Conservation (phyloP, 1,140 invertebrate species). For the Pseudomyrmex concolor region DNA sequence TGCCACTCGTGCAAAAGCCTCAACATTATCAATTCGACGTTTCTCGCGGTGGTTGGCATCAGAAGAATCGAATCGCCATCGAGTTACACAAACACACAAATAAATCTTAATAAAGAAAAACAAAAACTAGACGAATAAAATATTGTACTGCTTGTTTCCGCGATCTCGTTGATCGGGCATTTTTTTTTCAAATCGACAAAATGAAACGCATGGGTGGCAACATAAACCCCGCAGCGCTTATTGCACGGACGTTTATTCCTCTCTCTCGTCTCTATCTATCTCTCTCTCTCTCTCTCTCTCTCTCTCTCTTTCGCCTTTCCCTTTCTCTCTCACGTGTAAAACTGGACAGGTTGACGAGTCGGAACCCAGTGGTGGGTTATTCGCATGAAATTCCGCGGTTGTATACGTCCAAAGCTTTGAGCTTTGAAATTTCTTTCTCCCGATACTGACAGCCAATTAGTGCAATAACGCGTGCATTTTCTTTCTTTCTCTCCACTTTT, state of each 20-base stretch:
- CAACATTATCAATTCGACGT: slow-evolving; percentile 1
- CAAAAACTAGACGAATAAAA: slow-evolving; percentile 21
- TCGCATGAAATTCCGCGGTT: slow-evolving; percentile 51
- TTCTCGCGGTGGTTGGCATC: slow-evolving; percentile 18
- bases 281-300: background rate
- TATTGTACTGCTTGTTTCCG: slow-evolving; percentile 5
- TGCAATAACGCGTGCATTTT: slow-evolving; percentile 43
- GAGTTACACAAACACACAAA: slow-evolving; percentile 34
- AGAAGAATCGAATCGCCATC: slow-evolving; percentile 1
- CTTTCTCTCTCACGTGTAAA: slow-evolving; percentile 21
- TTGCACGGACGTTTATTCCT: slow-evolving; percentile 38
- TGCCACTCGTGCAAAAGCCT: background rate
- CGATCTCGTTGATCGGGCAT: slow-evolving; percentile 36
- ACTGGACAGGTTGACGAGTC: slow-evolving; percentile 7
- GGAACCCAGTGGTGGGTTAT: slow-evolving; percentile 16
- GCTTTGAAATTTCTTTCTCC: slow-evolving; percentile 61
- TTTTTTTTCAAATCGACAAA: slow-evolving; percentile 51
- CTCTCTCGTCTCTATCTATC: slow-evolving; percentile 12
- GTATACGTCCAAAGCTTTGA: slow-evolving; percentile 52
- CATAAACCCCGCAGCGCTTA: slow-evolving; percentile 29
- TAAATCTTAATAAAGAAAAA: slow-evolving; percentile 44
- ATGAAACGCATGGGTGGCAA: slow-evolving; percentile 27
- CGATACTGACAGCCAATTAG: slow-evolving; percentile 64
- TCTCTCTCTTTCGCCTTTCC: background rate
- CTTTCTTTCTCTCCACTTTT: too few species aligned